Conservation (phyloP, 2,113 vertebrate genomes). For the Eubucco bourcierii region DNA sequence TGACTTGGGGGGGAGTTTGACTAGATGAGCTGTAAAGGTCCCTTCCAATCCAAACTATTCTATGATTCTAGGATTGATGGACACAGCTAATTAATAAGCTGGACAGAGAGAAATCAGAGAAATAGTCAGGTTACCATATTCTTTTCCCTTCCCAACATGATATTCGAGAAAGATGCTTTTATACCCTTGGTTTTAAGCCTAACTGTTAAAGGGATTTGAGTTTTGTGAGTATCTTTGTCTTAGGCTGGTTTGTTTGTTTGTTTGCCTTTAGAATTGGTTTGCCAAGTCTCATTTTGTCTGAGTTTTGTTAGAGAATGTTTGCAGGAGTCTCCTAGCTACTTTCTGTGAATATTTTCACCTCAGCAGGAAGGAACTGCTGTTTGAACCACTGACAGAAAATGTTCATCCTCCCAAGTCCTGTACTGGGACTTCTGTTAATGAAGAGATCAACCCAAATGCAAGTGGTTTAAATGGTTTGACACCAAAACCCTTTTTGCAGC, state of each 20-base stretch:
- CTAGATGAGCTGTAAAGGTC: no score
- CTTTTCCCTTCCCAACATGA: neutral
- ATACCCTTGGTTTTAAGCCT: neutral
- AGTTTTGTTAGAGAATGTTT: neutral
- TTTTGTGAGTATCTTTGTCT: neutral
- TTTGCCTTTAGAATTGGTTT: neutral
- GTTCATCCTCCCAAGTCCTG: neutral
- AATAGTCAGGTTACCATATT: neutral
- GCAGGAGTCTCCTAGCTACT: neutral
- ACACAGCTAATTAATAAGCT: neutral
- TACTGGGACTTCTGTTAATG: neutral
- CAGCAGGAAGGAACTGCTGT: neutral
- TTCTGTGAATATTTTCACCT: neutral
- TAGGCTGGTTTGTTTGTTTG: neutral
- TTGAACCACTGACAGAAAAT: neutral
- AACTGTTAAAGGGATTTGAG: accelerated
- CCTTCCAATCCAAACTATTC: neutral
- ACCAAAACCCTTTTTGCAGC: neutral
- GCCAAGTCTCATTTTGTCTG: neutral
- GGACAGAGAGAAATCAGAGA: neutral
- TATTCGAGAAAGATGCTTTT: neutral
- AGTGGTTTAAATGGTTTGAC: neutral
- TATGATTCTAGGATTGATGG: neutral
- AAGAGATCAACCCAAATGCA: neutral
- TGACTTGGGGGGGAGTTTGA: neutral